Conservation (phyloP, 1,140 invertebrate genomes). For the Episyrphus balteatus region DNA sequence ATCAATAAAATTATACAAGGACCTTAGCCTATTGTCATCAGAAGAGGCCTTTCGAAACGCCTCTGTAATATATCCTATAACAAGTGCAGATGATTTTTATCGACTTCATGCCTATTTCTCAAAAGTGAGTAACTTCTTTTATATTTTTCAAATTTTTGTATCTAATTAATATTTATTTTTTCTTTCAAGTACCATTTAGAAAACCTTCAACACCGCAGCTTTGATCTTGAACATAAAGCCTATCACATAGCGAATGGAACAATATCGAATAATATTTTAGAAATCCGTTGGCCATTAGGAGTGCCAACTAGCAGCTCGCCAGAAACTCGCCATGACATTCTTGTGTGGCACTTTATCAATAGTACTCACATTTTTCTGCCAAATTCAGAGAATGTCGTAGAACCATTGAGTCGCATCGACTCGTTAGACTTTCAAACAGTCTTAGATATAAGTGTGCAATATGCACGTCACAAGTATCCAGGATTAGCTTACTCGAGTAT, state of each 20-base stretch:
- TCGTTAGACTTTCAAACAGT: constrained; percentile 57
- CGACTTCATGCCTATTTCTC: constrained; percentile 59
- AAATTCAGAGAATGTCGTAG: constrained; percentile 52
- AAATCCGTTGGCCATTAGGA: constrained; percentile 70
- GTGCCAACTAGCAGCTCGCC: constrained; percentile 54
- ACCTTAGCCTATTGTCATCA: constrained; percentile 37
- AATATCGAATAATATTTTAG: constrained; percentile 40
- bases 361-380: constrained; percentile 65
- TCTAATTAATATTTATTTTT: constrained; percentile 1
- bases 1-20: constrained; percentile 41
- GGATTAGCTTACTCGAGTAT: constrained; percentile 45
- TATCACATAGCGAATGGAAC: constrained; percentile 33
- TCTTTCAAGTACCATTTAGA: constrained; percentile 36
- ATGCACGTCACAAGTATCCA: constrained; percentile 46
- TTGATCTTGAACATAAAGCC: constrained; percentile 35
- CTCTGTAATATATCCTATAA: constrained; percentile 53
- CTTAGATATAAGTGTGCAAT: constrained; percentile 44
- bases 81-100: constrained; percentile 51
- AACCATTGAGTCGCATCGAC: constrained; percentile 46
- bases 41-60: constrained; percentile 44
- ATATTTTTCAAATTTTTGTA: constrained; percentile 2
- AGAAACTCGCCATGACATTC: constrained; percentile 70
- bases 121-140: constrained; percentile 44
- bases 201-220: constrained; percentile 40
- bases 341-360: constrained; percentile 77